Base-by-base conservation (phyloP, 2,888 invertebrate genomes). In the Pachliopta kotzebuea region DNA sequence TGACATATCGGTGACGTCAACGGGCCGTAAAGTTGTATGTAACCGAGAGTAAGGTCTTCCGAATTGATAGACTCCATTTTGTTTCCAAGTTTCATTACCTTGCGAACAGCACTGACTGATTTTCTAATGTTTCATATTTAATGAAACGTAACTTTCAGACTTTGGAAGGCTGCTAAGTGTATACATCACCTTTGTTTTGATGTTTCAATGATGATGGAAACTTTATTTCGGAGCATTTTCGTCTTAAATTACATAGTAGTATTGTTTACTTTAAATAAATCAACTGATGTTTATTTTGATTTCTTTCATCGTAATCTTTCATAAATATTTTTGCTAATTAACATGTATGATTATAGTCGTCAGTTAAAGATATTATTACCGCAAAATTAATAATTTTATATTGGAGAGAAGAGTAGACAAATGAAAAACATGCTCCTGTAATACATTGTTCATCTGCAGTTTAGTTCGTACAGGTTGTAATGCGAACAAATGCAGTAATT, bases 21-120 rank as follows among this genome's bases (percentile, higher is more conserved):
- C 76, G 83, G 81, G 74, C 79, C 85, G 79, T 79, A 82, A 85
- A 86, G 84, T 85, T 84, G 81, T 83, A 85, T 84, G 83, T 80
- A 79, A 79, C 76, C 77, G 79, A 80, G 80, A 79, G 79, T 78
- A 81, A 79, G 76, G 74, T 71, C 76, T 71, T 70, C 70, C 69
- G 77, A 79, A 87, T 86, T 86, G 86, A 88, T 87, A 79, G 80
- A 69, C 79, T 74, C 79, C 75, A 86, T 85, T 83, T 74, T 76
- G 74, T 69, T 71, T 70, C 71, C 74, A 79, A 77, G 86, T 80
- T 74, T 79, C 85, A 85, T 86, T 87, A 72, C 71, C 76, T 76
- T 76, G 70, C 80, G 77, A 56, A 20, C 31, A 21, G 60, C 42
- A 23, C 45, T 56, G 29, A 23, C 20, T 60, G 49, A 60, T 60